A percentile compares a stretch with the other conserved stretches of the same genome.
These are phyloP conservation scores for Mirounga angustirostris DNA, from an alignment of 2,113 vertebrate genomes.

Conservation along the genomic window DNA sequence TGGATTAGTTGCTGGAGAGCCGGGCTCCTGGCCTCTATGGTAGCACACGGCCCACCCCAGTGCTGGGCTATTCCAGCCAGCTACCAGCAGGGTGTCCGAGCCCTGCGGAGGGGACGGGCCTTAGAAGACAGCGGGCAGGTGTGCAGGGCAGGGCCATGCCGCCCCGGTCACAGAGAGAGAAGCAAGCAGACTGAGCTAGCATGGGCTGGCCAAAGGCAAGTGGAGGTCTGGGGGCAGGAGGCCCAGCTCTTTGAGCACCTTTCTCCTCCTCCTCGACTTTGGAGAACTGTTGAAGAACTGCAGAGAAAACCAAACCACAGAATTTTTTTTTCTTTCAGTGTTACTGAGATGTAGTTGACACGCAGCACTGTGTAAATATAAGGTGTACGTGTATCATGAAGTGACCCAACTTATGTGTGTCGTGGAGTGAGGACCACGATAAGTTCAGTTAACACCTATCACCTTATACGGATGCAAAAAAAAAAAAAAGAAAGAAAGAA, in stretches of 20 bases:
- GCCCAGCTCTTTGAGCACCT: not conserved
- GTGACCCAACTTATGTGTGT: not conserved
- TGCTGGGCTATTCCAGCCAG: accelerated
- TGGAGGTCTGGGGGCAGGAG: not conserved
- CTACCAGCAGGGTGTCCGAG: no score
- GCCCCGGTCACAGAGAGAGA: not conserved
- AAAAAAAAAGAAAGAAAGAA: not conserved
- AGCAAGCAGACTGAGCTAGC: not conserved
- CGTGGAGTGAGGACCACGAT: not conserved
- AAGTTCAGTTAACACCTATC: not conserved
- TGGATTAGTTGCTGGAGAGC: not conserved
- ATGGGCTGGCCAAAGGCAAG: not conserved
- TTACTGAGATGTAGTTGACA: not conserved
- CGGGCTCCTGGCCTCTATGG: not conserved
- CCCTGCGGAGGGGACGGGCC: accelerated
- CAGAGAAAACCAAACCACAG: not conserved
- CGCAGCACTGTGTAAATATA: not conserved
- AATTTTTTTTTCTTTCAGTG: not conserved
- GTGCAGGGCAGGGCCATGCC: no score
- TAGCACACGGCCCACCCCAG: no score
- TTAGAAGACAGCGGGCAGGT: not conserved
- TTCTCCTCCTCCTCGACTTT: not conserved
- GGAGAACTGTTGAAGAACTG: not conserved
- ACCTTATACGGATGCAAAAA: not conserved
- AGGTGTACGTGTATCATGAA: not conserved